Evolutionary conservation across 2,797 vertebrate species (phyloP).

Genomic region (Pipistrellus kuhlii): DNA sequence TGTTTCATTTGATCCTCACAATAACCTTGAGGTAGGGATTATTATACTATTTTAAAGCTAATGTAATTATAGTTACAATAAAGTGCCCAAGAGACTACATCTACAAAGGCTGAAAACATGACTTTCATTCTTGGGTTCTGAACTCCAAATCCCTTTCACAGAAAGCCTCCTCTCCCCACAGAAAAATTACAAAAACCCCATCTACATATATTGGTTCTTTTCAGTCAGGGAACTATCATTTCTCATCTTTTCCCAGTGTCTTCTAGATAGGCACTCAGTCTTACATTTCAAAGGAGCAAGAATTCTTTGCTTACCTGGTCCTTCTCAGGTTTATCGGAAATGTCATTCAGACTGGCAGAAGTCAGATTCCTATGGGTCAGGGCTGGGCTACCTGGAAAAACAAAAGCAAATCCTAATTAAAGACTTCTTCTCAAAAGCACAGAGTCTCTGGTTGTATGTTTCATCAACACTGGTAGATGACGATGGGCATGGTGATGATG

Average conservation of each 20-base stretch:
- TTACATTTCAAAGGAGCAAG: not conserved
- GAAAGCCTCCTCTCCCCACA: not conserved
- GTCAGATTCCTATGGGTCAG: conserved; percentile 94
- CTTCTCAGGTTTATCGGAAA: conserved; percentile 98
- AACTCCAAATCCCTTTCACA: not conserved
- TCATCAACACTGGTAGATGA: not conserved
- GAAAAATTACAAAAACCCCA: not conserved
- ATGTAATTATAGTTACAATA: not conserved
- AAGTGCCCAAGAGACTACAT: not conserved
- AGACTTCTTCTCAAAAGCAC: not conserved
- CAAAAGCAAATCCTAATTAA: conserved; percentile 72
- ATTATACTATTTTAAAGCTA: not conserved
- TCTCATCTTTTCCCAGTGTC: not conserved
- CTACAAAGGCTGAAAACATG: not conserved
- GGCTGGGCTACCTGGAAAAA: conserved; percentile 93
- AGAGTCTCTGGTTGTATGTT: conserved; percentile 66
- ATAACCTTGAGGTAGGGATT: not conserved
- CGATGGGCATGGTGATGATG: conserved; percentile 56
- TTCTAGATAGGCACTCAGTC: not conserved
- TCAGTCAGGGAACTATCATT: not conserved
- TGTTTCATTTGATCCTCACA: not conserved
- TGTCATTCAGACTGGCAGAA: conserved; percentile 96
- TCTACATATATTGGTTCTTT: not conserved
- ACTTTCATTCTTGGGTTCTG: not conserved
- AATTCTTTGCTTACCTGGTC: conserved; percentile 92